Evolutionary conservation across 2,797 vertebrate species (phyloP).

Genomic region (Sarcophilus harrisii): DNA sequence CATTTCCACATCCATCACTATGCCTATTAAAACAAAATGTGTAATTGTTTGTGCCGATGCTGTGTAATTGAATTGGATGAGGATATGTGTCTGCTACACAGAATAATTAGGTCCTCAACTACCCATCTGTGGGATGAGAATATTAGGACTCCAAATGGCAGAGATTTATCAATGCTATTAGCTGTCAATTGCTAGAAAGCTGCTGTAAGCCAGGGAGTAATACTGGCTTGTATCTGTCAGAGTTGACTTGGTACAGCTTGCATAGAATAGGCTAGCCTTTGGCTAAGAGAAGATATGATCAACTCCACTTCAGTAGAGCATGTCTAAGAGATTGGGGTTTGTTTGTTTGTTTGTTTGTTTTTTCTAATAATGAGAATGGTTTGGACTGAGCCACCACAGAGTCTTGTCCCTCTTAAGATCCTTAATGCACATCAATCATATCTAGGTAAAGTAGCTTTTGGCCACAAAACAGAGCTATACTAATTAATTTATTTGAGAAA

Average conservation of each 20-base stretch:
- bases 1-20: slow-evolving; percentile 44
- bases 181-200: background rate
- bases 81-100: slow-evolving; percentile 53
- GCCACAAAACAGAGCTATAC: background rate
- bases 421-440: background rate
- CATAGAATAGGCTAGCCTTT: background rate
- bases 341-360: background rate
- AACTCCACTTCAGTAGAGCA: background rate
- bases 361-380: background rate
- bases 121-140: slow-evolving; percentile 62
- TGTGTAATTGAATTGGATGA: slow-evolving; percentile 65
- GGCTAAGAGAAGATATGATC: background rate
- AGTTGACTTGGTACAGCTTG: background rate
- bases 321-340: background rate
- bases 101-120: slow-evolving; percentile 60
- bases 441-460: background rate
- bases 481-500: background rate
- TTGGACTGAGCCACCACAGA: background rate
- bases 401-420: background rate
- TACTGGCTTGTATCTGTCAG: no score
- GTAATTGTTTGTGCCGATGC: slow-evolving; percentile 53
- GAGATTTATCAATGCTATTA: slow-evolving; percentile 12
- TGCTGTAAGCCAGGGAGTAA: background rate
- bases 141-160: slow-evolving; percentile 44
- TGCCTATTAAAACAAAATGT: slow-evolving; percentile 63